phyloP scores from a whole-genome alignment of 2,888 invertebrate genomes.

The Anthoptus insignis region DNA sequence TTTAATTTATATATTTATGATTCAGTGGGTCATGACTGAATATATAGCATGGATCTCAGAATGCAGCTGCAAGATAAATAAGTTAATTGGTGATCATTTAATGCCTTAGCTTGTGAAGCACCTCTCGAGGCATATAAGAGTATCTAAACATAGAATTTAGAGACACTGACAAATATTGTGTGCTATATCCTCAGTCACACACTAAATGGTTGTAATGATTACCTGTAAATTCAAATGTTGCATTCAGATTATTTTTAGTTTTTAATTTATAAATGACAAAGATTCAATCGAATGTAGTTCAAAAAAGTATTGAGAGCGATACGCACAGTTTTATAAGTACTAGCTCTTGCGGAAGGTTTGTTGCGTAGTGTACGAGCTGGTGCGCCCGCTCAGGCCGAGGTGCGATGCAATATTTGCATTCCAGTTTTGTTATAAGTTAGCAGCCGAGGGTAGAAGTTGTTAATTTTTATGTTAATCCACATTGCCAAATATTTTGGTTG shows the following conservation, averaged over 20 bases:
- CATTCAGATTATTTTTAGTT: slow-evolving; percentile 84
- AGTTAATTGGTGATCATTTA: slow-evolving; percentile 59
- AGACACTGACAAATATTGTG: slow-evolving; percentile 65
- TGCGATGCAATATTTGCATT: slow-evolving; percentile 87
- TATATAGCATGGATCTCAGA: slow-evolving; percentile 86
- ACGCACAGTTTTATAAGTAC: slow-evolving; percentile 76
- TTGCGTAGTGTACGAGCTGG: slow-evolving; percentile 54
- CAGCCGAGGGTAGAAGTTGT: slow-evolving; percentile 78
- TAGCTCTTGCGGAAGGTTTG: slow-evolving; percentile 72
- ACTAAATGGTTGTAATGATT: slow-evolving; percentile 83
- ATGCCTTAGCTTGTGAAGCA: slow-evolving; percentile 59
- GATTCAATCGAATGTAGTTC: slow-evolving; percentile 82
- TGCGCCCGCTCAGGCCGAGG: slow-evolving; percentile 67
- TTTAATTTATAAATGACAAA: slow-evolving; percentile 71
- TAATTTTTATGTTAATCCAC: slow-evolving; percentile 80
- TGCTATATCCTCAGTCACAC: slow-evolving; percentile 80
- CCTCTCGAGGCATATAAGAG: slow-evolving; percentile 51
- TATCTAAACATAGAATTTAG: slow-evolving; percentile 49
- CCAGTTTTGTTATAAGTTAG: slow-evolving; percentile 84
- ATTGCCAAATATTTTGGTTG: slow-evolving; percentile 85
- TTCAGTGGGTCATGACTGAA: slow-evolving; percentile 82
- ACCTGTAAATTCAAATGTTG: slow-evolving; percentile 75
- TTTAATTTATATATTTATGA: slow-evolving; percentile 76
- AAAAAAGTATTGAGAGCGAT: slow-evolving; percentile 80
- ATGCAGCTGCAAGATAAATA: slow-evolving; percentile 77